Evolutionary conservation across 2,113 vertebrate genomes (phyloP), one percentile per base, ranked within the genome.

Genomic region (Sebastes schlegelii): DNA sequence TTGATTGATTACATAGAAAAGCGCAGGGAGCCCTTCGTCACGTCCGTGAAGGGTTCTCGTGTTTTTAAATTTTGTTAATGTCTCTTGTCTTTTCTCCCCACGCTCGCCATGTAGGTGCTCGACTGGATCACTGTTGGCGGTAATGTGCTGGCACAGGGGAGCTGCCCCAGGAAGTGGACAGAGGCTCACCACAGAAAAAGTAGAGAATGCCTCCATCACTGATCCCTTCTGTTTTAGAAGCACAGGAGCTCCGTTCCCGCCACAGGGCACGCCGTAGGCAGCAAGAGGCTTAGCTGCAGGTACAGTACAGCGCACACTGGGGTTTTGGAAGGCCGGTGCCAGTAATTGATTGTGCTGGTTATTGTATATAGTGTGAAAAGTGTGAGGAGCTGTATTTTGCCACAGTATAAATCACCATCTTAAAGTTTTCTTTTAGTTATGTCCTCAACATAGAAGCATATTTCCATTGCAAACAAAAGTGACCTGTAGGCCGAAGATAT

Each of bases 1-100:
- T 13, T 84, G 79, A 88, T 77, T 74, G 86, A 90, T 92, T 74
- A 72, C 70, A 34, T 34, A 10, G 16, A 45, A 34, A 34, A 85
- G 66, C 58, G 13, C 16, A 68, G 48, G 16, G 13, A 68, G 48
- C 57, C 43, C 23, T 79, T 14, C 12, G 23, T 34, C 5, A 16
- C 58, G 11, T 51, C 54, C 49, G 21, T n/a, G 23, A 51, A 54
- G 43, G 42, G 11, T 10, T 82, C 43, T 26, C 21, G 23, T 43
- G 52, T 63, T 62, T 65, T 43, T 16, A 46, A 45, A n/a, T 64
- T 54, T 34, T 48, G 3, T 43, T 63, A 9, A 14, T 51, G 54
- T 73, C 88, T 82, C 61, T 61, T 72, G 60, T 78, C 60, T 52
- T 34, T 34, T 85, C 51, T 88, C 55, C 62, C 69, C 0, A 13